A percentile compares a stretch with the other conserved stretches of the same genome.
Evolutionary conservation across 1,140 invertebrate species (phyloP).

Genomic region (Solenopsis fugax): DNA sequence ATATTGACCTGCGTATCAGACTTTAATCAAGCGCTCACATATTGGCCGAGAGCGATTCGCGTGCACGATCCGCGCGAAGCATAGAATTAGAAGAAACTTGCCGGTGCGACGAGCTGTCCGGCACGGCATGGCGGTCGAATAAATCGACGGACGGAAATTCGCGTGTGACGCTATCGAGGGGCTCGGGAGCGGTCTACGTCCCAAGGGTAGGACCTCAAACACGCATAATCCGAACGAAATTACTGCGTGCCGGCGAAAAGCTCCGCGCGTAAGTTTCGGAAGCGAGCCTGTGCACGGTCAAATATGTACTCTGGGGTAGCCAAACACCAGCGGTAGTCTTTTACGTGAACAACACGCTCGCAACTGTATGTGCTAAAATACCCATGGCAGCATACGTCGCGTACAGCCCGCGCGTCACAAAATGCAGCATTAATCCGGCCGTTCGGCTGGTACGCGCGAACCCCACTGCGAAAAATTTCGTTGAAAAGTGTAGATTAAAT

Average conservation of each 20-base stretch:
- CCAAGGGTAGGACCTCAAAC: conserved; percentile 66
- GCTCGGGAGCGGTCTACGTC: background rate
- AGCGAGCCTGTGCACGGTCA: conserved; percentile 41
- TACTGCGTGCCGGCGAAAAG: conserved; percentile 58
- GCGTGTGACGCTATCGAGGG: conserved; percentile 11
- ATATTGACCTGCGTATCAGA: conserved; percentile 42
- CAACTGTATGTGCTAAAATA: conserved; percentile 40
- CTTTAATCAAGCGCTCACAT: conserved; percentile 43
- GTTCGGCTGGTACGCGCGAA: background rate
- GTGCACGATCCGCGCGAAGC: background rate
- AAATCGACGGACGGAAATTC: background rate
- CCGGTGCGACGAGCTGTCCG: background rate
- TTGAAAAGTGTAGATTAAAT: background rate
- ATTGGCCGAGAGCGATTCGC: background rate
- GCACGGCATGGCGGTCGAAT: background rate
- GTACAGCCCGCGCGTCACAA: conserved; percentile 33
- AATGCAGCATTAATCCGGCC: conserved; percentile 52
- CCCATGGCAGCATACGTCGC: conserved; percentile 34
- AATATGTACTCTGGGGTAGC: conserved; percentile 64
- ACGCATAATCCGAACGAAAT: conserved; percentile 68
- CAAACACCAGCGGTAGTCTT: conserved; percentile 63
- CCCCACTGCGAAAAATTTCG: conserved; percentile 41
- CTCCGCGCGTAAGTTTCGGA: conserved; percentile 67
- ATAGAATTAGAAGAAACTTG: conserved; percentile 41
- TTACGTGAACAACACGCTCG: conserved; percentile 27